Evolutionary conservation across 2,113 vertebrate species (phyloP).

Genomic region (Irena cyanogastra): DNA sequence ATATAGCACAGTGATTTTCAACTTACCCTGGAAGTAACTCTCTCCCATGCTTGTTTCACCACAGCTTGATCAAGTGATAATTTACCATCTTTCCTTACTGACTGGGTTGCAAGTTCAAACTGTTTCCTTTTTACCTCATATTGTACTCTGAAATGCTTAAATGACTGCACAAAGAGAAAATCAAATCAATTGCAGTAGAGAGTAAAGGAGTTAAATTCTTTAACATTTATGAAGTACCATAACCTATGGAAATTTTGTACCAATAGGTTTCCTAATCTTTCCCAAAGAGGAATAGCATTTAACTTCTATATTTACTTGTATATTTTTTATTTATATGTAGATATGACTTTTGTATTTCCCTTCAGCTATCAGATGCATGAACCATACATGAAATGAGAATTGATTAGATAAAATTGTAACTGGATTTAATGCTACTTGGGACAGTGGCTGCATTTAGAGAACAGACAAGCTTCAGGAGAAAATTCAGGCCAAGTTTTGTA

Average conservation of each 20-base stretch:
- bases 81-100: conserved; percentile 86
- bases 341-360: not conserved
- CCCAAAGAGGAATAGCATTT: not conserved
- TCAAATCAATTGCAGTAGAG: not conserved
- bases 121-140: conserved; percentile 93
- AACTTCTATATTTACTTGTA: not conserved
- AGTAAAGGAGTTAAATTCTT: not conserved
- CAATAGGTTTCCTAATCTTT: not conserved
- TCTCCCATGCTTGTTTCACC: conserved; percentile 94
- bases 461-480: not conserved
- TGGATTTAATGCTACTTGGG: not conserved
- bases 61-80: conserved; percentile 93
- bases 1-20: not conserved
- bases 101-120: conserved; percentile 82
- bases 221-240: not conserved
- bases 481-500: not conserved
- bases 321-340: not conserved
- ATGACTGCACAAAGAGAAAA: conserved; percentile 76
- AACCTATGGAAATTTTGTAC: not conserved
- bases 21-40: conserved; percentile 85
- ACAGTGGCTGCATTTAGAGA: not conserved
- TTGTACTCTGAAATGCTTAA: conserved; percentile 89
- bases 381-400: not conserved
- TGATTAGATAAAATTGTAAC: not conserved
- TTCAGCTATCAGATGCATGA: not conserved